Percentiles rank a stretch among this genome's conserved stretches.
Evolutionary conservation across 2,113 vertebrate genomes (phyloP).

Genomic region (Calyptommatus sinebrachiatus): DNA sequence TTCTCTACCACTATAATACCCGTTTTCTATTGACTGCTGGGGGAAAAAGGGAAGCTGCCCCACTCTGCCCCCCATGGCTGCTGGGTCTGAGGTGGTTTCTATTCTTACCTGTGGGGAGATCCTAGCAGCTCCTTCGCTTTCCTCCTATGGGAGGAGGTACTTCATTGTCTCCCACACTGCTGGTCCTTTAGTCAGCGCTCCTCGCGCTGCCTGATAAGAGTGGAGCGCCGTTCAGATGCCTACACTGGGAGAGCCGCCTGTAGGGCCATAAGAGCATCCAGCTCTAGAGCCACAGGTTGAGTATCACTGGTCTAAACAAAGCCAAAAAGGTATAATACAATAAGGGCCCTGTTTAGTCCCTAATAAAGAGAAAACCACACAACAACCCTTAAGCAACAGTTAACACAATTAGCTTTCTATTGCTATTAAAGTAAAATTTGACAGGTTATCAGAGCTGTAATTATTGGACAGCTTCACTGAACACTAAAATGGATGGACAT

Average conservation of each 20-base stretch:
- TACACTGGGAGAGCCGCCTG: conserved; percentile 74
- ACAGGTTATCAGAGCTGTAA: conserved; percentile 9
- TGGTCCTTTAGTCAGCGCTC: conserved; percentile 73
- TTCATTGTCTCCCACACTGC: conserved; percentile 73
- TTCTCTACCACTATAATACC: conserved; percentile 56
- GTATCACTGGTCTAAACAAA: conserved; percentile 76
- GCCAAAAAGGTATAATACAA: conserved; percentile 76
- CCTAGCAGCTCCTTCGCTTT: conserved; percentile 74
- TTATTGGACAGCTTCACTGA: conserved; percentile 5
- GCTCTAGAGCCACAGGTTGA: conserved; percentile 76
- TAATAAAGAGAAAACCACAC: conserved; percentile 71
- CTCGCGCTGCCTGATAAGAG: conserved; percentile 71
- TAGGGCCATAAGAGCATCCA: conserved; percentile 74
- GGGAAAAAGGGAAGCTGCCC: conserved; percentile 58
- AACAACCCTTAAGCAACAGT: conserved; percentile 70
- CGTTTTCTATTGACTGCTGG: conserved; percentile 59
- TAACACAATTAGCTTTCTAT: conserved; percentile 65
- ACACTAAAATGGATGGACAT: not conserved
- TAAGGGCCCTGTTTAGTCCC: conserved; percentile 73
- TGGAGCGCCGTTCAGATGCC: conserved; percentile 74
- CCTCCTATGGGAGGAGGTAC: conserved; percentile 73
- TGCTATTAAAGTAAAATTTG: conserved; percentile 55
- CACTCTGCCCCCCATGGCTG: conserved; percentile 61
- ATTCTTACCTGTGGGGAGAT: conserved; percentile 73
- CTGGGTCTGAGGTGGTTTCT: conserved; percentile 71